Conservation (phyloP, 2,797 vertebrate species). For the Nothura maculosa region DNA sequence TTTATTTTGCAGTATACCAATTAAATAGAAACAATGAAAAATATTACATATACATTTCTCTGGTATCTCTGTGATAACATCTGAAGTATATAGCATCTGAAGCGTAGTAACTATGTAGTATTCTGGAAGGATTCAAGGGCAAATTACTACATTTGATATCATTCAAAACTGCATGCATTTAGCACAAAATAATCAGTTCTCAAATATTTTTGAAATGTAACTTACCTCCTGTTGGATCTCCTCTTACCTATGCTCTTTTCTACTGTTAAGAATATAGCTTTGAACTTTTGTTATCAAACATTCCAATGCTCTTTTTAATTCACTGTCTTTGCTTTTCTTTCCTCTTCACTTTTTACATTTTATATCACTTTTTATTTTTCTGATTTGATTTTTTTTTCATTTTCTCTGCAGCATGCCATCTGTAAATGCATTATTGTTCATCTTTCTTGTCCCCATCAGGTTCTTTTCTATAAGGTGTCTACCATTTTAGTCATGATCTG, state of each 20-base stretch:
- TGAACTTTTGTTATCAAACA: background rate
- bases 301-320: background rate
- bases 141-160: background rate
- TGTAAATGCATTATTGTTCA: background rate
- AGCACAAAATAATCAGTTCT: background rate
- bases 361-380: background rate
- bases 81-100: slow-evolving; percentile 3
- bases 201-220: background rate
- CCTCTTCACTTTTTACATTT: no score
- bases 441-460: background rate
- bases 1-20: slow-evolving; percentile 2
- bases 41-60: background rate
- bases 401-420: background rate
- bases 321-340: background rate
- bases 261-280: background rate
- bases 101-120: background rate
- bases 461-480: background rate
- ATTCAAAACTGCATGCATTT: background rate
- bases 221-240: background rate
- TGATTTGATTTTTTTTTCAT: background rate
- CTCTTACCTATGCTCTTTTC: background rate
- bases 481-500: background rate
- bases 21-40: slow-evolving; percentile 42
- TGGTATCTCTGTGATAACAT: background rate
- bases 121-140: background rate